phyloP scores from a whole-genome alignment of 1,140 invertebrate species.

The Bombus confusus region DNA sequence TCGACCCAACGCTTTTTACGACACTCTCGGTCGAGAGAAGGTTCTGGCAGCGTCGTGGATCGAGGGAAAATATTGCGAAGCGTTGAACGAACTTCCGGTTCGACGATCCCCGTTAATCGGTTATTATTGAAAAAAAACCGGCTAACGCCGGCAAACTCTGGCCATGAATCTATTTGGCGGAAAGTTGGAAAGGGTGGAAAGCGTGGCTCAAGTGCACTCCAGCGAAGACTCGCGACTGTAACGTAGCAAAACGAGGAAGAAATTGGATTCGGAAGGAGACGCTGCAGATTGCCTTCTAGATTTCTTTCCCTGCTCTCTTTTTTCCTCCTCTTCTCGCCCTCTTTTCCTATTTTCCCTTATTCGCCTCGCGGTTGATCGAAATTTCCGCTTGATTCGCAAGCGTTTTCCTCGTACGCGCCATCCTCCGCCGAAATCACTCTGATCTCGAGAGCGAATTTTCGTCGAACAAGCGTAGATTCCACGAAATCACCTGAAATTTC shows the following conservation, averaged over 20 bases:
- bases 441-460: conserved; percentile 14
- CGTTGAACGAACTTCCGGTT: background rate
- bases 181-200: background rate
- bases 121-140: background rate
- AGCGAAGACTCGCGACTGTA: conserved; percentile 1
- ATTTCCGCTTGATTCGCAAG: no score
- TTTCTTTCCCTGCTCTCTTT: background rate
- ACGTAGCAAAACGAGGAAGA: conserved; percentile 23
- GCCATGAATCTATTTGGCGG: no score
- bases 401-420: no score
- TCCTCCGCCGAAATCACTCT: background rate
- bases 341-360: background rate
- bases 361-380: no score
- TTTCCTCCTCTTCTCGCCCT: background rate
- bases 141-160: background rate
- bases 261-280: conserved; percentile 19
- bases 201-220: background rate
- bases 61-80: background rate
- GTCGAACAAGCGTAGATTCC: background rate
- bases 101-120: background rate
- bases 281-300: no score
- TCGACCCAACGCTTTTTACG: no score
- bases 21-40: background rate
- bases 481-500: no score
- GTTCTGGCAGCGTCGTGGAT: background rate